phyloP scores from a whole-genome alignment of 2,113 vertebrate species.

The Acrocephalus kingi region DNA sequence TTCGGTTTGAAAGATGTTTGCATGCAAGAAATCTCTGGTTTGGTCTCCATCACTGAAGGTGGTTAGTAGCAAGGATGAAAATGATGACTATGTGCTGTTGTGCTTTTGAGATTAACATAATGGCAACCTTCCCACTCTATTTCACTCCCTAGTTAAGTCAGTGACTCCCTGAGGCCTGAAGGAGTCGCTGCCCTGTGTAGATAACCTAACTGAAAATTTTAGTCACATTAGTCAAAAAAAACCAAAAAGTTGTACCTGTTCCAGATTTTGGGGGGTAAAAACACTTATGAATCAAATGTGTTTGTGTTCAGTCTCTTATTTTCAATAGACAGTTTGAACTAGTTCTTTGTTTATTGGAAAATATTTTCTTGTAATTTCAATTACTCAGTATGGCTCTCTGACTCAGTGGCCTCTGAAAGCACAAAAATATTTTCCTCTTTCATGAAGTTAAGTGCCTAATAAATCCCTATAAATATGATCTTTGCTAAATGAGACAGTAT shows the following conservation, averaged over 20 bases:
- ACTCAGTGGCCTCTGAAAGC: no score
- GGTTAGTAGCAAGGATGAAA: not conserved
- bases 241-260: not conserved
- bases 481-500: constrained; percentile 23
- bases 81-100: not conserved
- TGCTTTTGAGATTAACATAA: not conserved
- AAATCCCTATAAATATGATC: constrained; percentile 31
- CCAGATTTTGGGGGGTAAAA: rapidly evolving
- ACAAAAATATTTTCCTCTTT: constrained; percentile 58
- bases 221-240: not conserved
- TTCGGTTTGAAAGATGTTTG: not conserved
- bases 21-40: not conserved
- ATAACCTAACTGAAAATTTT: not conserved
- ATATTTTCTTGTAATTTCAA: no score
- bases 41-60: not conserved
- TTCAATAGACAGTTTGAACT: constrained; percentile 11
- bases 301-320: not conserved
- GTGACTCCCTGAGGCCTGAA: not conserved
- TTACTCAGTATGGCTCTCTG: no score
- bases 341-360: constrained; percentile 54
- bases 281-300: not conserved
- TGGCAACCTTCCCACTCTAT: not conserved
- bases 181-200: not conserved
- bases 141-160: not conserved
- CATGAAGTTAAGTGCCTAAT: constrained; percentile 34